Evolutionary conservation across 2,113 vertebrate species (phyloP).

Genomic region (Mungos mungo): DNA sequence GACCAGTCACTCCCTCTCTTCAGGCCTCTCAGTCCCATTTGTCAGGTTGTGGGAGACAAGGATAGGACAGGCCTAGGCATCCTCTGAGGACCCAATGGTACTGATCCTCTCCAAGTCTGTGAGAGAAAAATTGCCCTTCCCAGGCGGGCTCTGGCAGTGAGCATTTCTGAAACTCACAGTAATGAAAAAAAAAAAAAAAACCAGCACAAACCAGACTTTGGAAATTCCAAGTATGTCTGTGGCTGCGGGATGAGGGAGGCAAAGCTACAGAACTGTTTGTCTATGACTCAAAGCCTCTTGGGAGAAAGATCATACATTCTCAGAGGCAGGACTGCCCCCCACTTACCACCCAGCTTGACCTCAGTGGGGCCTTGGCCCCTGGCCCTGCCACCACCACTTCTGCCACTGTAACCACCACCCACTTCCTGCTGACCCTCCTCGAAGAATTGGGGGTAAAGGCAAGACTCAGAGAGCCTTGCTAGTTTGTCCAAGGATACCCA

Average conservation of each 20-base stretch:
- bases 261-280: background rate
- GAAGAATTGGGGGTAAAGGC: background rate
- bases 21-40: background rate
- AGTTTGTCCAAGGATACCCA: background rate
- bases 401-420: background rate
- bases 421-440: background rate
- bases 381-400: background rate
- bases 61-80: background rate
- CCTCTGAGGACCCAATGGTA: background rate
- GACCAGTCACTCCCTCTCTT: background rate
- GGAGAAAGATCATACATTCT: background rate
- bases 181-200: slow-evolving; percentile 42
- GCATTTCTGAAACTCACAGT: slow-evolving; percentile 27
- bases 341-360: background rate
- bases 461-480: background rate
- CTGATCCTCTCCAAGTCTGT: background rate
- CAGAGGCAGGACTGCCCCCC: background rate
- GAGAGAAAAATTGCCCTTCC: background rate
- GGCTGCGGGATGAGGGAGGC: background rate
- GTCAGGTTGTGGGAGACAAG: background rate
- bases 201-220: slow-evolving; percentile 53
- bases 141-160: background rate
- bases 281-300: background rate
- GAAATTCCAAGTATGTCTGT: slow-evolving; percentile 61
- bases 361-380: background rate